Evolutionary conservation across 2,113 vertebrate species (phyloP), one percentile per base, ranked within the genome.

Genomic region (Peucedramus taeniatus): DNA sequence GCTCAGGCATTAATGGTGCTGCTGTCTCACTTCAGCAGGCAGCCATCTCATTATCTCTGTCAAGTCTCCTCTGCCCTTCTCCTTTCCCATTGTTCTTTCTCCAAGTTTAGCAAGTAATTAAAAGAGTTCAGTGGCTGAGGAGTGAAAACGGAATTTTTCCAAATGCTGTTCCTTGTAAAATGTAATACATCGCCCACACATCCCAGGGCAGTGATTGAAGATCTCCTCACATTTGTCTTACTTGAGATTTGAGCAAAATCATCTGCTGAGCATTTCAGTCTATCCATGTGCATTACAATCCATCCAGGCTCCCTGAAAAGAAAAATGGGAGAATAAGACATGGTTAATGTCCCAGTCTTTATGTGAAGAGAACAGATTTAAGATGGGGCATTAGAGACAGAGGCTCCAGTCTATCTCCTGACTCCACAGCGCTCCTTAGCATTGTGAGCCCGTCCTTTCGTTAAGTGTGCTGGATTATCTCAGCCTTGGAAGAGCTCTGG

Each of bases 211-310:
- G 80, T 47, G 83, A 87, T 68, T 89, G 93, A 75, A 91, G 82
- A 90, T 61, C 91, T 79, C 20, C 1, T 86, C 68, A 96, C 79
- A 96, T 97, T 97, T 97, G 93, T 98, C 95, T 97, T 87, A 94
- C 94, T 97, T 97, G 91, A 96, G 65, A 96, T 86, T 96, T 97
- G 92, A 98, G 94, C 60, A 28, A 96, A 96, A 96, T 97, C 90
- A 96, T 96, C 88, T 97, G 96, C 95, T 80, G 91, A 96, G 39
- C 88, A 64, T 96, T 97, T 96, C 86, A 84, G 49, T 93, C 93
- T 97, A 83, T 94, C 96, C 83, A 19, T 45, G 89, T 61, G 64
- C 90, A 50, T 86, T 94, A 71, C 88, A 26, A 96, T 94, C 95
- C 93, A 97, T 96, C 97, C 97, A 93, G 90, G 76, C 89, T 96